These are phyloP conservation scores for Bujurquina vittata DNA, from an alignment of 2,113 vertebrate species.

Conservation along the genomic window DNA sequence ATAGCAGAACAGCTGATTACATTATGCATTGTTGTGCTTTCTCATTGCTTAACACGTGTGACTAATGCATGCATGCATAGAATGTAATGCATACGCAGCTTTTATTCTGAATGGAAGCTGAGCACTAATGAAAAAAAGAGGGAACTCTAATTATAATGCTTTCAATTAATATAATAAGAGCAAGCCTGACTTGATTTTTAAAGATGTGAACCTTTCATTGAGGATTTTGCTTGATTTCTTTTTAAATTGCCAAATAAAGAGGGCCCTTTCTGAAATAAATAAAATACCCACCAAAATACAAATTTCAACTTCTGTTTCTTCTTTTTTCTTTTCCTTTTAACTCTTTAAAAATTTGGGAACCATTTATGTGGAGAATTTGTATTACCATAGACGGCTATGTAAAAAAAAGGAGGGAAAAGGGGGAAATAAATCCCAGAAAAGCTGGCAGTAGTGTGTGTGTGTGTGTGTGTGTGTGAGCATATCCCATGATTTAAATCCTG, in stretches of 20 bases:
- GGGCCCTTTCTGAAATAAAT: too few species aligned
- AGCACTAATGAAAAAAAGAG: neutral
- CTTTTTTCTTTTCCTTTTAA: neutral
- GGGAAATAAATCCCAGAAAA: neutral
- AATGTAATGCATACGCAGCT: neutral
- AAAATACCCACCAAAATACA: too few species aligned
- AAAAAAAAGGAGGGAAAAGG: neutral
- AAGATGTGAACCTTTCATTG: neutral
- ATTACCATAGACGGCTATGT: neutral
- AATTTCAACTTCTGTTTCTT: too few species aligned
- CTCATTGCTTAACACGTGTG: neutral
- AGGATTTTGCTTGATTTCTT: neutral
- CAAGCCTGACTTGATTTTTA: neutral
- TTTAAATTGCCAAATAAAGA: neutral
- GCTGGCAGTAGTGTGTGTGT: neutral
- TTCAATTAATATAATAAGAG: neutral
- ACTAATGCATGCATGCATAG: neutral
- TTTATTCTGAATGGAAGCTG: neutral
- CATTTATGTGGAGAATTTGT: neutral
- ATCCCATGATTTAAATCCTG: neutral
- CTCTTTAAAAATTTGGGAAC: neutral
- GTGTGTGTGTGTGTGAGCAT: neutral
- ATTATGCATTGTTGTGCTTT: neutral
- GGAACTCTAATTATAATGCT: accelerated
- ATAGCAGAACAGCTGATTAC: neutral